Conservation (phyloP, 92 coral and sea anemone species). For the Porites lobata region DNA sequence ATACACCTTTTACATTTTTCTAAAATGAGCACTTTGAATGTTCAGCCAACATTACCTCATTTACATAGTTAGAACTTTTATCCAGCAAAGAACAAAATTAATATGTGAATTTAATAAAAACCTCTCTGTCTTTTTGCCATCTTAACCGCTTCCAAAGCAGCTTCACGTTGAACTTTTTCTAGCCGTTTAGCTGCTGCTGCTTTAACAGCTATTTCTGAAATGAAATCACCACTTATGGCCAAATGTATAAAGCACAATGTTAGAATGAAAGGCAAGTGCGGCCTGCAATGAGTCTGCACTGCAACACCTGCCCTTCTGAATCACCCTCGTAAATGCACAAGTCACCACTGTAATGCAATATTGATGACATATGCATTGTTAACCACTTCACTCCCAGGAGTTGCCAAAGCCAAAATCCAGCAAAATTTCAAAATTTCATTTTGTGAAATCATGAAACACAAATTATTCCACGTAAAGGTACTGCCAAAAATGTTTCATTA, state of each 20-base stretch:
- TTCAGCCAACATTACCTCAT: not conserved
- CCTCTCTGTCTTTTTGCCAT: slow-evolving; percentile 91
- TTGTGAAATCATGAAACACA: no score
- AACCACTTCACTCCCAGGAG: not conserved
- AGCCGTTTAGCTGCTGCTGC: slow-evolving; percentile 71
- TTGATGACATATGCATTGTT: not conserved
- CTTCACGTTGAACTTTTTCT: slow-evolving; percentile 88
- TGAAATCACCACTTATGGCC: slow-evolving; percentile 56
- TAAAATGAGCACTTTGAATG: not conserved
- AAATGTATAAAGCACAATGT: slow-evolving; percentile 28
- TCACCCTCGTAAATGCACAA: not conserved
- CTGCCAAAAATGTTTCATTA: no score
- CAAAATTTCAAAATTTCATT: no score
- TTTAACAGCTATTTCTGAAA: slow-evolving; percentile 69
- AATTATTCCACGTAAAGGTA: no score
- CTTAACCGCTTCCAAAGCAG: slow-evolving; percentile 82
- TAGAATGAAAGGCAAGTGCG: not conserved
- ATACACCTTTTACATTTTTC: no score
- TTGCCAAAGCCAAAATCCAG: not conserved
- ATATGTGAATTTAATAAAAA: slow-evolving; percentile 43
- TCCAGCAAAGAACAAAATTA: slow-evolving; percentile 20
- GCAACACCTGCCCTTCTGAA: not conserved
- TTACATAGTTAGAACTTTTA: not conserved
- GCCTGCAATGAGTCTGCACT: not conserved
- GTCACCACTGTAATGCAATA: not conserved